Conservation (phyloP, 2,888 invertebrate genomes). For the Pterostichus madidus region DNA sequence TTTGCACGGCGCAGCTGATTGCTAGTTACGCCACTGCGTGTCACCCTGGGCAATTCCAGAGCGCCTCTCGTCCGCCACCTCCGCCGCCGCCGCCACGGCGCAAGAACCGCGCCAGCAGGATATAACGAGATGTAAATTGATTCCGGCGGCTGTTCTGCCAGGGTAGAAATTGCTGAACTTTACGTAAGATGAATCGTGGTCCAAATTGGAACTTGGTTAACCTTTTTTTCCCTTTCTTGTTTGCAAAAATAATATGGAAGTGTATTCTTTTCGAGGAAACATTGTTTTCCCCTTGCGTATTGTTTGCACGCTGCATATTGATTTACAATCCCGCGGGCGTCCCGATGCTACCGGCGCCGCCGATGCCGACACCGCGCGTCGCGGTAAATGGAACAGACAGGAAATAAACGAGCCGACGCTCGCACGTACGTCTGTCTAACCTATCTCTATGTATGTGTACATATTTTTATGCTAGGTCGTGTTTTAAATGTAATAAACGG, state of each 20-base stretch:
- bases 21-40: constrained; percentile 48
- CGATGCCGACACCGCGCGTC: neutral
- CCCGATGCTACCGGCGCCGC: neutral
- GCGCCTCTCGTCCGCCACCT: neutral
- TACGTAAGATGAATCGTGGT: constrained; percentile 75
- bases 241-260: constrained; percentile 65
- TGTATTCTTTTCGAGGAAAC: constrained; percentile 61
- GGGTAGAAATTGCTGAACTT: constrained; percentile 76
- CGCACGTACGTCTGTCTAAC: constrained; percentile 37
- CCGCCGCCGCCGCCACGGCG: neutral
- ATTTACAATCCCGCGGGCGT: constrained; percentile 58
- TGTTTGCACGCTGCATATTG: constrained; percentile 64
- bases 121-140: constrained; percentile 77
- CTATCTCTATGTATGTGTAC: constrained; percentile 51
- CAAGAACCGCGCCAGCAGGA: constrained; percentile 23
- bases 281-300: constrained; percentile 64
- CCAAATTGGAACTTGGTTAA: constrained; percentile 75
- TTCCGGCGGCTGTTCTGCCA: constrained; percentile 74
- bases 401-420: constrained; percentile 42
- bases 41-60: constrained; percentile 39
- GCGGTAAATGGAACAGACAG: constrained; percentile 51
- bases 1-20: constrained; percentile 6
- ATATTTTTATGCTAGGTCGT: constrained; percentile 43
- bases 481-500: constrained; percentile 48
- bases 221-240: constrained; percentile 71